These are phyloP conservation scores for Cetoscarus ocellatus DNA, from an alignment of 2,797 vertebrate species.

Conservation along the genomic window DNA sequence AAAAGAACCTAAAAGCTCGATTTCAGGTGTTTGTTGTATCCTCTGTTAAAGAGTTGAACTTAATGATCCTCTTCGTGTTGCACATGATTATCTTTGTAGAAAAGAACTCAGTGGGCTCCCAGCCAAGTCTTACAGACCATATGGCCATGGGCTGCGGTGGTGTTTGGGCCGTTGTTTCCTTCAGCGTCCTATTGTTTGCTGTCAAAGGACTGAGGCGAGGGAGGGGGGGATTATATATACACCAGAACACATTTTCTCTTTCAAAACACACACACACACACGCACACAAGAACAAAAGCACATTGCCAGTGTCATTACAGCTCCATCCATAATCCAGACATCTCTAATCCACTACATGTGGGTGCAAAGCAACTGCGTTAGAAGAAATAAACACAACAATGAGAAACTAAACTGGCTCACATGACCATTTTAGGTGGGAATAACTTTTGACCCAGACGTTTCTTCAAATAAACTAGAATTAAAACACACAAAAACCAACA, in stretches of 20 bases:
- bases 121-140: constrained; percentile 74
- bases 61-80: constrained; percentile 58
- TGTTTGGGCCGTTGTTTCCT: constrained; percentile 75
- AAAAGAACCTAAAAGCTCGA: neutral
- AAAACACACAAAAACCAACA: neutral
- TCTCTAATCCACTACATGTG: constrained; percentile 32
- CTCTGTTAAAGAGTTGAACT: constrained; percentile 57
- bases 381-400: neutral
- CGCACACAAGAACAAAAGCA: constrained; percentile 58
- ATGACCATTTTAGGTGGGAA: neutral
- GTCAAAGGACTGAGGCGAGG: constrained; percentile 59
- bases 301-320: constrained; percentile 63
- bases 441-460: neutral
- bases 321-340: constrained; percentile 42
- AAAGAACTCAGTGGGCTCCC: constrained; percentile 58
- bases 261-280: constrained; percentile 67
- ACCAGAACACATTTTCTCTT: constrained; percentile 73
- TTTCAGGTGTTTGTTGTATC: constrained; percentile 45
- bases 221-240: constrained; percentile 69
- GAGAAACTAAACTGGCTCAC: neutral
- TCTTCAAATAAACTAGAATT: neutral
- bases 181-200: constrained; percentile 77
- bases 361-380: constrained; percentile 16
- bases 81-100: constrained; percentile 52
- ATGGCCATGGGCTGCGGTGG: constrained; percentile 67